Conservation (phyloP, 2,888 invertebrate species). For the Athalia circularis region DNA sequence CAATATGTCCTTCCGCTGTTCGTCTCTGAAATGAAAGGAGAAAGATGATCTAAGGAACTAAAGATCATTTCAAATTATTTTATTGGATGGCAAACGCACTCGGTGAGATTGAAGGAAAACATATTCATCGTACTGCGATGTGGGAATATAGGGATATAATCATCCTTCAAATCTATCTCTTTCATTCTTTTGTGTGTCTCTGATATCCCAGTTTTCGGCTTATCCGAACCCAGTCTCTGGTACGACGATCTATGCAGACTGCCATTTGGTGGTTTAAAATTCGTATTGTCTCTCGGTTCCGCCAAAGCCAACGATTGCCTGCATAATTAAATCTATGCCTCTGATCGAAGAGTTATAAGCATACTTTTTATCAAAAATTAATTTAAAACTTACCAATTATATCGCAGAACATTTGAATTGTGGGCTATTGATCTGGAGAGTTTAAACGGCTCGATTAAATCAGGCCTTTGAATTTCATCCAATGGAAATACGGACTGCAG, state of each 20-base stretch:
- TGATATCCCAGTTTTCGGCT: conserved; percentile 53
- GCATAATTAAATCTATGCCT: not conserved
- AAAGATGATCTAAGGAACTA: not conserved
- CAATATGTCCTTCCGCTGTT: conserved; percentile 1
- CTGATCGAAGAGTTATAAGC: not conserved
- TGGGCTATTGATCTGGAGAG: conserved; percentile 52
- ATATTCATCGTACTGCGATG: conserved; percentile 56
- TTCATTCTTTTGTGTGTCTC: conserved; percentile 59
- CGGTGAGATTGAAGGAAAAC: conserved; percentile 52
- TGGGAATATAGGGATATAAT: conserved; percentile 52
- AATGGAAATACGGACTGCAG: conserved; percentile 57
- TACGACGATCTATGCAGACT: conserved; percentile 58
- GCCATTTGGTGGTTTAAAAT: conserved; percentile 56
- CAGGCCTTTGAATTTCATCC: conserved; percentile 49
- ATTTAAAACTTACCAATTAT: conserved; percentile 58
- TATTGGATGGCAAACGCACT: conserved; percentile 49
- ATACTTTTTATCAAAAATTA: not conserved
- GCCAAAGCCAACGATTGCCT: conserved; percentile 58
- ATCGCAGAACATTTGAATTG: conserved; percentile 61
- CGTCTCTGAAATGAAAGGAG: not conserved
- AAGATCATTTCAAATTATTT: no score
- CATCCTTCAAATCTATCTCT: conserved; percentile 54
- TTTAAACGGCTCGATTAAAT: conserved; percentile 50
- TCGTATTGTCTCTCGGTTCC: conserved; percentile 57
- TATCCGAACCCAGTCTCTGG: conserved; percentile 54